These are phyloP conservation scores for Brachionus rubens DNA, from an alignment of 1,140 invertebrate species.

Conservation along the genomic window DNA sequence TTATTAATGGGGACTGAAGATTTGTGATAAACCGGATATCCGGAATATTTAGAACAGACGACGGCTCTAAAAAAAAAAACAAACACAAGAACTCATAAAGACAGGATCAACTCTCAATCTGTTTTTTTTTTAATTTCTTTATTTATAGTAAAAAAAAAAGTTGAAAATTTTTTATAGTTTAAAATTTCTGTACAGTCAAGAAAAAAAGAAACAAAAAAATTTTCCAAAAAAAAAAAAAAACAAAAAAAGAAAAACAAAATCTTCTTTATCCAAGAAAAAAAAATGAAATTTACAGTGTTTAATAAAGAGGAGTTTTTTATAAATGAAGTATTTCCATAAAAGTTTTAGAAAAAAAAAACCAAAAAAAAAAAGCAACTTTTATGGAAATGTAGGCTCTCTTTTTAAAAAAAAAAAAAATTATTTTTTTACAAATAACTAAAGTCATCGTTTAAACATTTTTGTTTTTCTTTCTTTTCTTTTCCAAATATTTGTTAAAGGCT, in stretches of 20 bases:
- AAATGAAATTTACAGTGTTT: neutral
- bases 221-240: conserved; percentile 1
- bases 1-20: no score
- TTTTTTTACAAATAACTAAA: no score
- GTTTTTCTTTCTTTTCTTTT: neutral
- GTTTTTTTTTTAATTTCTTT: conserved; percentile 3
- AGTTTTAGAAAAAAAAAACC: no score
- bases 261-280: no score
- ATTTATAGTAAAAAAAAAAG: conserved; percentile 2
- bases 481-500: conserved; percentile 21
- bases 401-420: no score
- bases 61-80: neutral
- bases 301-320: no score
- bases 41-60: neutral
- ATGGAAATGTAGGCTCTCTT: no score
- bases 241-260: neutral
- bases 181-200: conserved; percentile 35
- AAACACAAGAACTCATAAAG: neutral
- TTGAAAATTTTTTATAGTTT: conserved; percentile 25
- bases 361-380: no score
- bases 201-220: neutral
- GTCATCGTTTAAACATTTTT: neutral
- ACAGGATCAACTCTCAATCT: neutral
- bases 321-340: no score
- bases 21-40: no score